Conservation (phyloP, 2,113 vertebrate genomes). For the Sakesphorus luctuosus region DNA sequence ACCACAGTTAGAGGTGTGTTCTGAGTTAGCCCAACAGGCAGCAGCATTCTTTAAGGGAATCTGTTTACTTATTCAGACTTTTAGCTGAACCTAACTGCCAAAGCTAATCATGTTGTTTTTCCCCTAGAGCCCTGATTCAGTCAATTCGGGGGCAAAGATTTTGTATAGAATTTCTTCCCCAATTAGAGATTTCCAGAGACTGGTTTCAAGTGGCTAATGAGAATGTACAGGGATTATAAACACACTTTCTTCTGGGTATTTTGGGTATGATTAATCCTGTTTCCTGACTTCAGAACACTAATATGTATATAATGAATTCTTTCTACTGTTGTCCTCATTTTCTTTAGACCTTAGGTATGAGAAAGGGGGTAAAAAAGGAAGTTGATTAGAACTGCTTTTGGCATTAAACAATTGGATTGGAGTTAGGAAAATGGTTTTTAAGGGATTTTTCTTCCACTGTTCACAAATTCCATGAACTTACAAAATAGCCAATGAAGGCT, state of each 20-base stretch:
- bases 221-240: slow-evolving; percentile 64
- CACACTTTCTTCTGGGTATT: slow-evolving; percentile 56
- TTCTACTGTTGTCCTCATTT: slow-evolving; percentile 34
- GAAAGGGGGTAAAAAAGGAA: background rate
- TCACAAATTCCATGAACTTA: slow-evolving; percentile 4
- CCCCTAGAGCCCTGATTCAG: slow-evolving; percentile 60
- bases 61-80: slow-evolving; percentile 18
- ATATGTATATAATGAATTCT: slow-evolving; percentile 55
- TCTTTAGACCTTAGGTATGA: slow-evolving; percentile 49
- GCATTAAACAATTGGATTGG: slow-evolving; percentile 40
- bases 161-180: slow-evolving; percentile 66
- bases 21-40: background rate
- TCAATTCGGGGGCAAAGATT: slow-evolving; percentile 69
- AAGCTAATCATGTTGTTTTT: slow-evolving; percentile 51
- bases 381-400: slow-evolving; percentile 44
- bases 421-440: slow-evolving; percentile 32
- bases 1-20: background rate
- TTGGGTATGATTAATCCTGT: slow-evolving; percentile 60
- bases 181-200: slow-evolving; percentile 58
- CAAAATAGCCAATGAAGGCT: background rate
- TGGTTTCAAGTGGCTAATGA: slow-evolving; percentile 54
- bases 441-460: slow-evolving; percentile 27
- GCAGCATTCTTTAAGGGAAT: background rate
- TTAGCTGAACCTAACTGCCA: slow-evolving; percentile 48
- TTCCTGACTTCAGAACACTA: slow-evolving; percentile 45